Evolutionary conservation across 2,797 vertebrate species (phyloP).

Genomic region (Helicolenus hilgendorfi): DNA sequence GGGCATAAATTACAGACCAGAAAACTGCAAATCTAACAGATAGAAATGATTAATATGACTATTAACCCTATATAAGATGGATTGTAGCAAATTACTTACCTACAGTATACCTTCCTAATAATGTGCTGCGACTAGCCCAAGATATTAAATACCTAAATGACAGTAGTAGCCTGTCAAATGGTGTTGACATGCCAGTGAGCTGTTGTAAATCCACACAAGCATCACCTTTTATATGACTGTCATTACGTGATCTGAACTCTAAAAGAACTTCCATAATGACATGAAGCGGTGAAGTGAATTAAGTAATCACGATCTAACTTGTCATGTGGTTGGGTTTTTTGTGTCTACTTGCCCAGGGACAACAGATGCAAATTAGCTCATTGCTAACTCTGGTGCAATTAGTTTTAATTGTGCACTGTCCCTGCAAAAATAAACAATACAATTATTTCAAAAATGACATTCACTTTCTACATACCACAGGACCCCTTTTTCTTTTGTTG

Average conservation of each 20-base stretch:
- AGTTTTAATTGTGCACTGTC: not conserved
- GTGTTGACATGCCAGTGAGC: not conserved
- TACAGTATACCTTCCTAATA: not conserved
- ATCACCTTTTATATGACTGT: not conserved
- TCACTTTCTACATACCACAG: not conserved
- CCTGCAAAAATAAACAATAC: not conserved
- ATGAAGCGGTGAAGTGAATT: not conserved
- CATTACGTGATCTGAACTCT: not conserved
- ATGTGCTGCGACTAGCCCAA: not conserved
- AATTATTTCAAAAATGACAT: rapidly evolving
- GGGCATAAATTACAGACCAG: not conserved
- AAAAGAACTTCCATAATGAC: not conserved
- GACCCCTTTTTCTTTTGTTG: not conserved
- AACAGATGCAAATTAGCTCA: too few relatives aligned
- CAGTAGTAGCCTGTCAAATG: not conserved
- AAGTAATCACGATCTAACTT: not conserved
- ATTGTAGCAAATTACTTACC: not conserved
- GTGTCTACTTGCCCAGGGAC: too few relatives aligned
- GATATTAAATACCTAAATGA: not conserved
- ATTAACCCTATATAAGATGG: not conserved
- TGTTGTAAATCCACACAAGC: not conserved
- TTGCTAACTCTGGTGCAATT: not conserved
- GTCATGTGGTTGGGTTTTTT: not conserved
- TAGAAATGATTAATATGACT: not conserved
- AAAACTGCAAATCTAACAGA: not conserved